These are phyloP conservation scores for Drosophila neutralis DNA, from an alignment of 2,888 invertebrate genomes.

Conservation along the genomic window DNA sequence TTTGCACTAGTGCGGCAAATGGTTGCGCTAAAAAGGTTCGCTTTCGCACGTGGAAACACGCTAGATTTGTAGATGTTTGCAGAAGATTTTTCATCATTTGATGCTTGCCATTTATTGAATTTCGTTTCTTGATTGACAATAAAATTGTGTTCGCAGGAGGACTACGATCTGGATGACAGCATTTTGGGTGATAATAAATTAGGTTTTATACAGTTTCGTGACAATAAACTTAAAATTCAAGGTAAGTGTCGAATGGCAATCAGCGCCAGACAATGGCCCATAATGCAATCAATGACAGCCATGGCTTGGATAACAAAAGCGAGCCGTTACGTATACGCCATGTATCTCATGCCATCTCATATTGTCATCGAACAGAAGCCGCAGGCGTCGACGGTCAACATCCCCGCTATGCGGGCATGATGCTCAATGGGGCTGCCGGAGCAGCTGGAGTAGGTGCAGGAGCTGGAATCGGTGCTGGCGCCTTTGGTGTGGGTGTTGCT, in stretches of 20 bases:
- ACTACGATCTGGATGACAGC: slow-evolving; percentile 84
- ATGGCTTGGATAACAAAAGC: slow-evolving; percentile 45
- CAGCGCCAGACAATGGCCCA: slow-evolving; percentile 49
- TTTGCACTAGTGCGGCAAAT: background rate
- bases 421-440: slow-evolving; percentile 68
- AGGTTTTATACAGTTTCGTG: slow-evolving; percentile 84
- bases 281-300: slow-evolving; percentile 45
- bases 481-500: slow-evolving; percentile 56
- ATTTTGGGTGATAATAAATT: slow-evolving; percentile 84
- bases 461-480: slow-evolving; percentile 54
- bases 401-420: slow-evolving; percentile 78
- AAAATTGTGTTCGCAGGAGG: slow-evolving; percentile 79
- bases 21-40: background rate
- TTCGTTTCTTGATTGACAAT: slow-evolving; percentile 32
- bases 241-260: slow-evolving; percentile 77
- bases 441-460: slow-evolving; percentile 49
- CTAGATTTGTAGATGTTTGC: background rate
- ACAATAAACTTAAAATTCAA: slow-evolving; percentile 85
- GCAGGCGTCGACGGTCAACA: slow-evolving; percentile 79
- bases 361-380: slow-evolving; percentile 69
- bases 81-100: background rate
- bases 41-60: background rate
- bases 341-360: slow-evolving; percentile 42
- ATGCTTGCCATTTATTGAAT: slow-evolving; percentile 35
- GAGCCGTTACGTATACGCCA: slow-evolving; percentile 50